Percentiles rank a stretch among this genome's conserved stretches.
phyloP scores from a whole-genome alignment of 2,113 vertebrate genomes.

The Brachionichthys hirsutus region DNA sequence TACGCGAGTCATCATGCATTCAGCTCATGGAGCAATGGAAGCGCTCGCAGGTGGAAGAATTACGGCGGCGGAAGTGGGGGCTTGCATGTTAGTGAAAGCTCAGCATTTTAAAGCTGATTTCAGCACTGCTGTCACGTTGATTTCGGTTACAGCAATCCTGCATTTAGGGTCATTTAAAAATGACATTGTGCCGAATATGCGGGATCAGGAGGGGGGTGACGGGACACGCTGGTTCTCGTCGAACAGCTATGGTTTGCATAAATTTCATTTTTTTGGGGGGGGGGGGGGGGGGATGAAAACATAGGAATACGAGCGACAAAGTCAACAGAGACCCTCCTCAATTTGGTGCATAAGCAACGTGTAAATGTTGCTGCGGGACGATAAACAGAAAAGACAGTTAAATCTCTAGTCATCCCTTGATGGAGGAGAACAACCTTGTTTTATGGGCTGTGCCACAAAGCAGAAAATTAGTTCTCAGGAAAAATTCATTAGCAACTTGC shows the following conservation, averaged over 20 bases:
- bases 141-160: conserved; percentile 29
- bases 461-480: conserved; percentile 79
- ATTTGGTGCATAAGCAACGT: conserved; percentile 56
- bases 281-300: conserved; percentile 7
- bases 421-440: conserved; percentile 73
- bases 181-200: conserved; percentile 7
- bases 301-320: conserved; percentile 25
- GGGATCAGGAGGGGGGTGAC: background rate
- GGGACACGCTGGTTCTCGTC: conserved; percentile 17
- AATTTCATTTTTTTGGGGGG: conserved; percentile 9
- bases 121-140: conserved; percentile 59
- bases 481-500: conserved; percentile 80
- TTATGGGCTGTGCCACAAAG: conserved; percentile 71
- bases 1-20: conserved; percentile 41
- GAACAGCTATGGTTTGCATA: conserved; percentile 14
- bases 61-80: conserved; percentile 17
- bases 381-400: conserved; percentile 80
- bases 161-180: conserved; percentile 38
- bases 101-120: conserved; percentile 62
- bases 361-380: conserved; percentile 65
- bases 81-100: conserved; percentile 35
- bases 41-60: conserved; percentile 44
- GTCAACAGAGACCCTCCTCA: conserved; percentile 45
- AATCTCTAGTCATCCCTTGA: conserved; percentile 77
- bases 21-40: conserved; percentile 36